Base-by-base conservation (phyloP, 2,113 vertebrate genomes). In the Pitta sordida region DNA sequence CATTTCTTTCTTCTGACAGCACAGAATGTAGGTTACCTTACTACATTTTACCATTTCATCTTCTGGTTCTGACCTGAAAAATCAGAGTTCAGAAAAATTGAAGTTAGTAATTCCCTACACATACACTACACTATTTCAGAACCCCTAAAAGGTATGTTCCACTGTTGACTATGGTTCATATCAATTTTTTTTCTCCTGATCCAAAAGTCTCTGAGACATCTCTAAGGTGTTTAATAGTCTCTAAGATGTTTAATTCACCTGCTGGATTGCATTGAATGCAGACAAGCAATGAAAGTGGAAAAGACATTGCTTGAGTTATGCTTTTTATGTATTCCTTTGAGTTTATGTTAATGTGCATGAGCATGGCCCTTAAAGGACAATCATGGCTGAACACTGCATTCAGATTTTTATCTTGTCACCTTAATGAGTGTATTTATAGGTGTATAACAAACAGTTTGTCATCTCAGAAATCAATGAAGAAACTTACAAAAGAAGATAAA, bases 341-440 rank as follows among this genome's bases (percentile, higher is more conserved):
- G 86, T 90, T 91, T 75, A 55, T 39, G 65, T 34, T 94, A 94
- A 84, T 82, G 19, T 75, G n/a, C 58, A 49, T 11, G 17, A 70
- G 18, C 53, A 86, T 70, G 53, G 19, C 1, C 11, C 46, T 56
- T 64, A 85, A 16, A 76, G 52, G 87, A 96, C 48, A 93, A 92
- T 71, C 41, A 80, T 32, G 91, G 43, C 43, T 84, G 64, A 76
- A 86, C 75, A 75, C 43, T 68, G 51, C 23, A 43, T 8, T 86
- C 49, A 91, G 30, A 93, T 85, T 94, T 91, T 77, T 73, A 64
- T 83, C 49, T 74, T 96, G 63, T 75, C 29, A 86, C 62, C 84
- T 89, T 93, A 95, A 88, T 86, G 20, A 88, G 22, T 69, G 2
- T 76, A 95, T 94, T 97, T 95, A 85, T 80, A 95, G n/a, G 23